A percentile compares a stretch with the other conserved stretches of the same genome.
phyloP scores from a whole-genome alignment of 2,888 invertebrate species.

The Polymixis flavicincta region DNA sequence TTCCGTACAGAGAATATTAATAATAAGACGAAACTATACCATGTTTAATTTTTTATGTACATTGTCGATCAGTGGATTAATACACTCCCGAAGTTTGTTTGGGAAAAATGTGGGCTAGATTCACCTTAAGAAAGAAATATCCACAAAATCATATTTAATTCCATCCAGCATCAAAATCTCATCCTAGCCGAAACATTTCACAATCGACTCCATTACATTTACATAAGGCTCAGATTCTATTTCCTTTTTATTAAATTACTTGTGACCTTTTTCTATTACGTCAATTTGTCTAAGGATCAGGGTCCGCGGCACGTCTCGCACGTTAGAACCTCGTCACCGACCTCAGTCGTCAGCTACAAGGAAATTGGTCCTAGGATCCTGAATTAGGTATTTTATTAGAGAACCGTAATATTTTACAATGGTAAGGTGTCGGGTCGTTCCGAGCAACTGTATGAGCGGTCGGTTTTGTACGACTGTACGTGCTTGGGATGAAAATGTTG shows the following conservation, averaged over 20 bases:
- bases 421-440: neutral
- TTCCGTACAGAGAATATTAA: too few relatives aligned
- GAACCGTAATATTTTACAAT: conserved; percentile 37
- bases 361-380: conserved; percentile 12
- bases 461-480: conserved; percentile 8
- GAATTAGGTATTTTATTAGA: conserved; percentile 23
- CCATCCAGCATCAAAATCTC: conserved; percentile 4
- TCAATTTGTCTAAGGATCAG: conserved; percentile 30
- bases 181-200: conserved; percentile 28
- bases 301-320: conserved; percentile 3
- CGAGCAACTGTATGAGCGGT: conserved; percentile 11
- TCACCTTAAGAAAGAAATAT: conserved; percentile 16
- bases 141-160: conserved; percentile 32
- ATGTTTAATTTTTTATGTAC: too few relatives aligned
- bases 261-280: conserved; percentile 59
- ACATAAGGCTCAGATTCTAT: conserved; percentile 50
- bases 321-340: conserved; percentile 20
- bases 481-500: conserved; percentile 2
- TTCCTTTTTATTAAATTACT: conserved; percentile 54
- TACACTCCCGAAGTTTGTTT: too few relatives aligned
- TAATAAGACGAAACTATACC: too few relatives aligned
- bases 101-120: too few relatives aligned
- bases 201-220: conserved; percentile 42
- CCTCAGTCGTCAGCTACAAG: conserved; percentile 30
- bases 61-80: too few relatives aligned